Evolutionary conservation across 2,888 invertebrate genomes (phyloP), one percentile per base, ranked within the genome.

Genomic region (Bhutanitis thaidina): DNA sequence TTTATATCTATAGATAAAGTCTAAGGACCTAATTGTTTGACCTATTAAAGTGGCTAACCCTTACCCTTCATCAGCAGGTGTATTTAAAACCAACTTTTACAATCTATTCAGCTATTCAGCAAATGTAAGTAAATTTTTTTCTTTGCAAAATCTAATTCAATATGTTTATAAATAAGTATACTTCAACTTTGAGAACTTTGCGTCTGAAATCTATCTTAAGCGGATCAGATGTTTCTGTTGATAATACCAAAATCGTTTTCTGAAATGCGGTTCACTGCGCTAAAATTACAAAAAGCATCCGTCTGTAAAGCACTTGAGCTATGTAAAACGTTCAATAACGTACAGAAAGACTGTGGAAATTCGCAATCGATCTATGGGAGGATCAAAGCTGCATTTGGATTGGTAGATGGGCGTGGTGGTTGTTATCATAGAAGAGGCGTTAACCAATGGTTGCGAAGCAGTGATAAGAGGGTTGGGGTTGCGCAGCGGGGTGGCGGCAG

Each of bases 401-500:
- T 86, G 87, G 86, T 76, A 66, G 73, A 60, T 76, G 79, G 89
- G 89, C 88, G 90, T 88, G 86, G 69, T 78, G 67, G 64, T 63
- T 77, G 82, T 86, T 84, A 87, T 86, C 87, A 80, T 67, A 58
- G 69, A 63, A 64, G 60, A 61, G 64, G 58, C 57, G 67, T 57
- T 69, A 64, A 64, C 89, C 88, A 89, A 89, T 89, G 57, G 77
- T 65, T 66, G 62, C 29, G 55, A 56, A 58, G 67, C 59, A 52
- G 67, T 77, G 82, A 82, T 81, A 80, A 84, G 83, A 78, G 87
- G 87, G 84, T 81, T 80, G 85, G 84, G 87, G 87, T 80, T 74
- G 80, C 61, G 68, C 58, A 62, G 71, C 62, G 69, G 81, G 84
- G 84, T 80, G 78, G 74, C 72, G 74, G 73, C 80, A 88, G 87